phyloP scores from a whole-genome alignment of 2,888 invertebrate species.

The Pherbina coryleti region DNA sequence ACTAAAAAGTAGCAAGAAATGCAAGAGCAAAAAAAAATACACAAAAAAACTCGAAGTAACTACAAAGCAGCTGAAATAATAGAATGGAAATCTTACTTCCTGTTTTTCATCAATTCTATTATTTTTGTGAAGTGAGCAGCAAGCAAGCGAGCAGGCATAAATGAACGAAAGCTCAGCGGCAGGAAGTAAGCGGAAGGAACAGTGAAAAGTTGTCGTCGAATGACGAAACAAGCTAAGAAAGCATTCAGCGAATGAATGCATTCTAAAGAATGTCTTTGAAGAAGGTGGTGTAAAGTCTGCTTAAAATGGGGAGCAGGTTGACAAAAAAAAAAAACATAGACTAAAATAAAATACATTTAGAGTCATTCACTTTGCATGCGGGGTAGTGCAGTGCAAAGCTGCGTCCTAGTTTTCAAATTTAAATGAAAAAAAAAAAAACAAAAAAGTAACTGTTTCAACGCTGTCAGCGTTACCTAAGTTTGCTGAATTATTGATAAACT shows the following conservation, averaged over 20 bases:
- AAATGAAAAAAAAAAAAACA: neutral
- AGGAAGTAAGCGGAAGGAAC: neutral
- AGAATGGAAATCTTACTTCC: conserved; percentile 47
- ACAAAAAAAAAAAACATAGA: neutral
- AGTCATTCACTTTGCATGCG: neutral
- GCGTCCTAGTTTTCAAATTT: conserved; percentile 9
- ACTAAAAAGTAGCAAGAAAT: conserved; percentile 6
- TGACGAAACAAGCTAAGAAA: neutral
- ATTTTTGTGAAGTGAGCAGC: conserved; percentile 46
- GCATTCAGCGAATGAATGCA: conserved; percentile 22
- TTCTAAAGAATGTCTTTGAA: conserved; percentile 6
- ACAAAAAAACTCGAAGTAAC: conserved; percentile 13
- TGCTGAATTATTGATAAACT: conserved; percentile 9
- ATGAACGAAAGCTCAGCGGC: conserved; percentile 30
- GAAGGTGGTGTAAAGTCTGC: neutral
- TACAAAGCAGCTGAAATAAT: conserved; percentile 42
- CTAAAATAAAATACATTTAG: neutral
- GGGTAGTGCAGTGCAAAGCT: neutral
- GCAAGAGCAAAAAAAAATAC: neutral
- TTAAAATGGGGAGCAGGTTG: neutral
- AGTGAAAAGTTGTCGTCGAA: neutral
- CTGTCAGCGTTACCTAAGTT: neutral
- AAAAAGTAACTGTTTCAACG: neutral
- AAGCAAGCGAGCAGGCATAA: conserved; percentile 21
- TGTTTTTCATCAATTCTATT: conserved; percentile 48